Conservation (phyloP, 2,113 vertebrate genomes). For the Lepidothrix coronata region DNA sequence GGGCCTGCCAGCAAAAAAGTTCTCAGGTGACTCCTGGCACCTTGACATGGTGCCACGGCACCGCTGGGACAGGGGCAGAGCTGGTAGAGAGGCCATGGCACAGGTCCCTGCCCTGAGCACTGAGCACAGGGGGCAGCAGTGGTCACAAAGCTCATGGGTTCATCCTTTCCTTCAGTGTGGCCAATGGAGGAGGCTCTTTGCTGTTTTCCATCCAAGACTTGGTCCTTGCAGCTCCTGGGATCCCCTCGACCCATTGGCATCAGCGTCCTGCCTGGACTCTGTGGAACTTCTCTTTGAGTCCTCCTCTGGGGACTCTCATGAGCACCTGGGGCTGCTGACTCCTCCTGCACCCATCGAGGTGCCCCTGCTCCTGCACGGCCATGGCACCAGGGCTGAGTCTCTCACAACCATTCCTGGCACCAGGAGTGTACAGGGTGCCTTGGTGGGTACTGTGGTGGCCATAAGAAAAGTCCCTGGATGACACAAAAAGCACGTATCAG, state of each 20-base stretch:
- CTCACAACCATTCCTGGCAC: background rate
- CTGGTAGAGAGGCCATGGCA: background rate
- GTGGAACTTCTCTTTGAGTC: background rate
- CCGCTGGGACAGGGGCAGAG: rapidly evolving
- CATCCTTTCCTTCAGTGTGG: background rate
- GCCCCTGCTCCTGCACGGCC: background rate
- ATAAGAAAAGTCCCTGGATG: background rate
- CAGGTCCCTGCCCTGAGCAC: background rate
- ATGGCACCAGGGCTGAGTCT: background rate
- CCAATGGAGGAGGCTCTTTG: background rate
- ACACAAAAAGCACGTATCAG: background rate
- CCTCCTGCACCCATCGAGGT: rapidly evolving
- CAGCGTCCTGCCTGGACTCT: background rate
- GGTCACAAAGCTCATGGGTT: background rate
- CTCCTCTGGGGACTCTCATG: background rate
- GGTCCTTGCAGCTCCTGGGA: background rate
- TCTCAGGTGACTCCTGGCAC: background rate
- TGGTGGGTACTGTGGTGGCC: background rate
- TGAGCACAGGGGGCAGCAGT: rapidly evolving
- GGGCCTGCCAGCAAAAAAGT: background rate
- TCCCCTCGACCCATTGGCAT: rapidly evolving
- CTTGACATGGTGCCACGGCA: rapidly evolving
- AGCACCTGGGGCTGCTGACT: background rate
- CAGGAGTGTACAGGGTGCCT: background rate
- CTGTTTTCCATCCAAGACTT: background rate